phyloP scores from a whole-genome alignment of 2,797 vertebrate species.

The Cynopterus sphinx region DNA sequence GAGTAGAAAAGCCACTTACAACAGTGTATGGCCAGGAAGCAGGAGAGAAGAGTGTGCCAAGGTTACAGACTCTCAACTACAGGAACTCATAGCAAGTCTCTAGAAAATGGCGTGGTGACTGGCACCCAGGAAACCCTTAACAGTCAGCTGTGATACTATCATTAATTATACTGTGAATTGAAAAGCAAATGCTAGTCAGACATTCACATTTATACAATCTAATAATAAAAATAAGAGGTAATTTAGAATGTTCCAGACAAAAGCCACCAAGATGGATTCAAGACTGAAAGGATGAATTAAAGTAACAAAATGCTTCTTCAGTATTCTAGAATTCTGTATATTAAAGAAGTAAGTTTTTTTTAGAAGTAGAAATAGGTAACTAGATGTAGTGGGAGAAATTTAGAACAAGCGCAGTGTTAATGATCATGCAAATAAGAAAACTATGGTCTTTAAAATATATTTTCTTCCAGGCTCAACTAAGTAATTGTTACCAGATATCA shows the following conservation, averaged over 20 bases:
- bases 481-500: background rate
- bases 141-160: rapidly evolving
- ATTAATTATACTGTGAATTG: background rate
- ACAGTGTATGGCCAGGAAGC: rapidly evolving
- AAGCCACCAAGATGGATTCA: background rate
- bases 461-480: background rate
- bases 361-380: background rate
- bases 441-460: background rate
- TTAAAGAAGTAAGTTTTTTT: background rate
- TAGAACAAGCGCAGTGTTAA: background rate
- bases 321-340: background rate
- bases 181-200: background rate
- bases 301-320: background rate
- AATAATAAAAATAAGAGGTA: background rate
- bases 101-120: background rate
- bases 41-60: background rate
- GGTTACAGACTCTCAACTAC: no score
- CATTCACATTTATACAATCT: background rate
- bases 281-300: background rate
- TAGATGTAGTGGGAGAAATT: background rate
- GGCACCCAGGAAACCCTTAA: background rate
- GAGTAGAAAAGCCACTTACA: background rate
- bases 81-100: background rate
- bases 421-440: background rate
- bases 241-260: background rate